These are phyloP conservation scores for Leptopterna dolabrata DNA, from an alignment of 2,888 invertebrate species.

Conservation along the genomic window DNA sequence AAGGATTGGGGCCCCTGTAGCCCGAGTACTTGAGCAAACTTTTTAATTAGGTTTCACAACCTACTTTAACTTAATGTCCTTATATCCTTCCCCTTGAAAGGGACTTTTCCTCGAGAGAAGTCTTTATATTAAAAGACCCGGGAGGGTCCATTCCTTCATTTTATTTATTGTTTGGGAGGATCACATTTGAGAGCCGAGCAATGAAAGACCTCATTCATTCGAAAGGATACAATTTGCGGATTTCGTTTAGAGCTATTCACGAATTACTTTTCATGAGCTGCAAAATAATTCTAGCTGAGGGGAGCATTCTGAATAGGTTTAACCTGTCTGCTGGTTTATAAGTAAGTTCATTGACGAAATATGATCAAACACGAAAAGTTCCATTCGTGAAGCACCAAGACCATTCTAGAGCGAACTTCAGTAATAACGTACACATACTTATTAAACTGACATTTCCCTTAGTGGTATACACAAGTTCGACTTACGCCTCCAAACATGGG, in stretches of 20 bases:
- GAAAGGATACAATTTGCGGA: neutral
- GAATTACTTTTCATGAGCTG: too few species aligned
- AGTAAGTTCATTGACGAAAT: too few species aligned
- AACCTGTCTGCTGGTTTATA: too few species aligned
- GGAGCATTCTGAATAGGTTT: too few species aligned
- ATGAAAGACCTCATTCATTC: neutral
- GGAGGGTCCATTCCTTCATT: neutral
- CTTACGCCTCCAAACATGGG: too few species aligned
- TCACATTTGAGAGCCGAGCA: neutral
- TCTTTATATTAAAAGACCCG: constrained; percentile 20
- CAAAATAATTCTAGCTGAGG: too few species aligned
- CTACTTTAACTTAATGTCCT: constrained; percentile 24
- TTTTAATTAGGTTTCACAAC: constrained; percentile 28
- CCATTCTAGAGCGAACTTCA: too few species aligned
- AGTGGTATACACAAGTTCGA: too few species aligned
- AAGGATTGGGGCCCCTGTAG: neutral
- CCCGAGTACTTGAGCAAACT: constrained; percentile 18
- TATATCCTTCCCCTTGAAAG: neutral
- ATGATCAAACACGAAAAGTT: too few species aligned
- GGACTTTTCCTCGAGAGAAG: neutral
- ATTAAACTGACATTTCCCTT: too few species aligned
- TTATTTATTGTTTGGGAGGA: constrained; percentile 9
- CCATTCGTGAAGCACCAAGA: too few species aligned
- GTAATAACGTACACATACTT: too few species aligned
- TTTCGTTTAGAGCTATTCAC: neutral